Evolutionary conservation across 2,888 invertebrate genomes (phyloP).

Genomic region (Fabriciana adippe): DNA sequence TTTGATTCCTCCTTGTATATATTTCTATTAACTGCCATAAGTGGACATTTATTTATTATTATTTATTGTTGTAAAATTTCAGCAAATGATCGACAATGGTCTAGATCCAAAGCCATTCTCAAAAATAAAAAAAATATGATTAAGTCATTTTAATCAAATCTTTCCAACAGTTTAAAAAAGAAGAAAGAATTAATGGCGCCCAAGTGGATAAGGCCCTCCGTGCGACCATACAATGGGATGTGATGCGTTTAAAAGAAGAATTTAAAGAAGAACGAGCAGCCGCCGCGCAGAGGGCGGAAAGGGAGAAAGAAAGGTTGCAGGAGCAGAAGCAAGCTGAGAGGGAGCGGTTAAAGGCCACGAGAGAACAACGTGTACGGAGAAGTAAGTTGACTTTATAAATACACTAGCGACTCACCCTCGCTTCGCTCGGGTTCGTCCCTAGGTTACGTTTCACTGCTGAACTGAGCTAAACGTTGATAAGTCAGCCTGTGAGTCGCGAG

Average conservation of each 20-base stretch:
- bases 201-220: constrained; percentile 89
- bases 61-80: not conserved
- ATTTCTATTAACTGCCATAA: too few relatives aligned
- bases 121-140: too few relatives aligned
- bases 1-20: too few relatives aligned
- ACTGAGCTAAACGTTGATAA: too few relatives aligned
- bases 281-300: constrained; percentile 47
- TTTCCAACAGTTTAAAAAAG: constrained; percentile 88
- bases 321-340: constrained; percentile 69
- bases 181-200: constrained; percentile 89
- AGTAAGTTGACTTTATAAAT: constrained; percentile 50
- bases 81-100: not conserved
- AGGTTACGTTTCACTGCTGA: too few relatives aligned
- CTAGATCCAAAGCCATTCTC: too few relatives aligned
- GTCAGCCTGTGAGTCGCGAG: too few relatives aligned
- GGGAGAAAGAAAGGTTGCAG: constrained; percentile 47
- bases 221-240: constrained; percentile 86
- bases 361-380: constrained; percentile 45
- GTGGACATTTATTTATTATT: not conserved
- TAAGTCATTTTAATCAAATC: not conserved
- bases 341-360: constrained; percentile 46
- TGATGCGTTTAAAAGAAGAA: constrained; percentile 54
- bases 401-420: too few relatives aligned
- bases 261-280: constrained; percentile 59
- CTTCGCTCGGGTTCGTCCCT: too few relatives aligned